Evolutionary conservation across 2,797 vertebrate genomes (phyloP), one percentile per base, ranked within the genome.

Genomic region (Paedocypris micromegethes): DNA sequence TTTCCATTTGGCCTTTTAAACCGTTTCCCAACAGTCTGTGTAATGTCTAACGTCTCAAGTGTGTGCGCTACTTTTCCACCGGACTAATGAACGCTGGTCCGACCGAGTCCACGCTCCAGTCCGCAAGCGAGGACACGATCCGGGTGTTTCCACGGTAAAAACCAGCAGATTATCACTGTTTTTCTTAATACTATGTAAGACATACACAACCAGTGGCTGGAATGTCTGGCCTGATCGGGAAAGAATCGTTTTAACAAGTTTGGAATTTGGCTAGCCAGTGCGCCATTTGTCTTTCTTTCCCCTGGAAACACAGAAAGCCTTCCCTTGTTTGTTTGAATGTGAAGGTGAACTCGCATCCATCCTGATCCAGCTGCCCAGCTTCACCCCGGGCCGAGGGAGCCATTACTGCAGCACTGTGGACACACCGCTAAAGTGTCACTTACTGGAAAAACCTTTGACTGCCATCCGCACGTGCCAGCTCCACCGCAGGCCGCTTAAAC

Each of bases 31-130:
- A 42, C 45, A 42, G 60, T 56, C 70, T 66, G 68, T 59, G 62
- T 73, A 66, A 63, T 41, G 72, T 75, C 77, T 73, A 66, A 63
- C 38, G 72, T 75, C 77, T 75, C 49, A 4, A 60, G 47, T 44
- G 41, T 50, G 37, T 8, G 41, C 57, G 64, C 64, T 57, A 60
- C 58, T 75, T 75, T 75, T 78, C 73, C 73, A 73, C 51, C 48
- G 2, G n/a, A 52, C 43, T 60, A 68, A 47, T 55, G 49, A 58
- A 65, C 23, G 23, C 23, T 23, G 23, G 23, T 23, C 23, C 23
- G 23, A 23, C 23, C 23, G 23, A 23, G 23, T 23, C 23, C 23
- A 23, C 23, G 23, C 23, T 23, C 23, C 23, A 23, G 23, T 23
- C 23, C 23, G 23, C 23, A 23, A 23, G 23, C 23, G 23, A 23